Base-by-base conservation (phyloP, 2,797 vertebrate genomes). In the Sebastes trivittatus region DNA sequence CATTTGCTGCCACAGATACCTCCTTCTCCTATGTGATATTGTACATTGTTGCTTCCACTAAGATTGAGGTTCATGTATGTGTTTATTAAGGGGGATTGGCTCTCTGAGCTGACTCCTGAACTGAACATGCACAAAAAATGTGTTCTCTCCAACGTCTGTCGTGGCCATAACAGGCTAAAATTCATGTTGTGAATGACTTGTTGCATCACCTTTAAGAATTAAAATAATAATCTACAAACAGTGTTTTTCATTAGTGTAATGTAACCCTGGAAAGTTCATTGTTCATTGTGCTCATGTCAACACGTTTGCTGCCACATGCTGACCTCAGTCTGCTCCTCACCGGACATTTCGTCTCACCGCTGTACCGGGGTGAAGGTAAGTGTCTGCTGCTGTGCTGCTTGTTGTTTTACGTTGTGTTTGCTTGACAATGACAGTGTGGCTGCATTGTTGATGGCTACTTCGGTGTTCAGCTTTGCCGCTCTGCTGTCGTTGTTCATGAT, bases 161-260 rank as follows among this genome's bases (percentile, higher is more conserved):
- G 22, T 23, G n/a, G 32, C 61, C n/a, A 18, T 13, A 5, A 25
- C 18, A 11, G 29, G 20, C 20, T 2, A 36, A 9, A 4, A 25
- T 22, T 20, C 0, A 0, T 29, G 18, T 5, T 61, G 20, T 32
- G 1, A 32, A 23, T 23, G 1, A 23, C 32, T 62, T 62, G 0
- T 30, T 18, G 7, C 22, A 25, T 25, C 22, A 42, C 62, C 23
- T 69, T 8, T 11, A 30, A 52, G 0, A 7, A 52, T 22, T 20
- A 3, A 10, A 60, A 30, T 9, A n/a, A 52, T 13, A 27, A 62
- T 42, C 14, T 11, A 5, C 0, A 62, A 11, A 52, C 2, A 3
- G 4, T 46, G 6, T 46, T 16, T 18, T 46, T 16, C 42, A 46
- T 46, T 46, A 46, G 42, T 46, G 1, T 46, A 46, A 42, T 42